Base-by-base conservation (phyloP, 2,113 vertebrate species). In the Arenaria interpres region DNA sequence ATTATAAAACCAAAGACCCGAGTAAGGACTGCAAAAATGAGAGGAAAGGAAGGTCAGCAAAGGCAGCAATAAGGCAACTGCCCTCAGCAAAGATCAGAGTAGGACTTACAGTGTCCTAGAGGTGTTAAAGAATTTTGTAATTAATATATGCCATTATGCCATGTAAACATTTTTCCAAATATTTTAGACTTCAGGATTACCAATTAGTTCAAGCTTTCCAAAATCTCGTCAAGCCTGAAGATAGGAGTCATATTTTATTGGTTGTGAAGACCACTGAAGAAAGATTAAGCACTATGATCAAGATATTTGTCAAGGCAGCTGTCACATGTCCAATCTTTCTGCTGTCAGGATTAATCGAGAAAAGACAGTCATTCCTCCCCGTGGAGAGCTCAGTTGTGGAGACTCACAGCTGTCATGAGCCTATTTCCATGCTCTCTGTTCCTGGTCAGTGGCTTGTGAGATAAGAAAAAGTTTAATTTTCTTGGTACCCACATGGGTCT, bases 291-390 rank as follows among this genome's bases (percentile, higher is more conserved):
- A 67, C 63, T 76, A 28, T 86, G 79, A 93, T 88, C 67, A 62
- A 93, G 85, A 50, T 63, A 88, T 69, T 95, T 95, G 39, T 93
- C 91, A 88, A 90, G 67, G 82, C 41, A 91, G 33, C 59, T 80
- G 71, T 66, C 92, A 83, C 32, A 35, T 46, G 78, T 82, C 74
- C 30, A n/a, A 33, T 69, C 59, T 83, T 91, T 88, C 78, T 80
- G 41, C 54, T 76, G 32, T 48, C 67, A 66, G 41, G 71, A 91
- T 89, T 89, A 96, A 89, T 68, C 53, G 74, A 91, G 87, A 68
- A 94, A 60, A 90, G 41, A 15, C 53, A 79, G 57, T 62, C 0
- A 0, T 79, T 83, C 45, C 18, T 89, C 28, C 63, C 71, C n/a
- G 45, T 23, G 14, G 75, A 37, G 37, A 71, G 71, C 30, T 57